phyloP scores from a whole-genome alignment of 2,797 vertebrate species.

The Smutsia gigantea region DNA sequence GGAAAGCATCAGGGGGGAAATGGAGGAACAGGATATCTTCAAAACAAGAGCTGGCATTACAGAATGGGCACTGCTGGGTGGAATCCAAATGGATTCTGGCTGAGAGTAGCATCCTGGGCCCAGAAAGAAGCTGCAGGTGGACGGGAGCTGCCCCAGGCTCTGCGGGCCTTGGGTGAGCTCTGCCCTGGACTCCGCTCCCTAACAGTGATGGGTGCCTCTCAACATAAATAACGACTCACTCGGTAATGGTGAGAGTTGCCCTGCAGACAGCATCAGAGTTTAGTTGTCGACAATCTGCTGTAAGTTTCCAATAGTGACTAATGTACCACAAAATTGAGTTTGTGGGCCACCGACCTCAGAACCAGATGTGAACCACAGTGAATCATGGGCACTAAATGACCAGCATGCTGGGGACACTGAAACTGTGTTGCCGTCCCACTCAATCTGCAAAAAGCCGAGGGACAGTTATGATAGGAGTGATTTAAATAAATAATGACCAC shows the following conservation, averaged over 20 bases:
- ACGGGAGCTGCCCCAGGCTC: neutral
- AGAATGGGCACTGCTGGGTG: neutral
- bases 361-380: neutral
- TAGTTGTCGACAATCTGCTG: neutral
- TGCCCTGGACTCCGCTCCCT: neutral
- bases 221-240: neutral
- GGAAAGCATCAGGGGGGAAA: neutral
- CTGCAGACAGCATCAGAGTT: neutral
- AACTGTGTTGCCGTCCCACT: neutral
- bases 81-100: neutral
- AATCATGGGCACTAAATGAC: neutral
- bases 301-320: neutral
- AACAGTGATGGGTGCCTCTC: neutral
- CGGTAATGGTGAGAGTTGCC: neutral
- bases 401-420: neutral
- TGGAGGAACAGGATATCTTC: neutral
- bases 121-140: neutral
- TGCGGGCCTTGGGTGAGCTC: neutral
- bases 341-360: neutral
- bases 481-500: neutral
- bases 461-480: neutral
- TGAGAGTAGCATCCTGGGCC: neutral
- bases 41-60: neutral
- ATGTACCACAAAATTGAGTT: neutral
- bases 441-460: neutral